Conservation (phyloP, 2,797 vertebrate species). For the Rhincodon typus region DNA sequence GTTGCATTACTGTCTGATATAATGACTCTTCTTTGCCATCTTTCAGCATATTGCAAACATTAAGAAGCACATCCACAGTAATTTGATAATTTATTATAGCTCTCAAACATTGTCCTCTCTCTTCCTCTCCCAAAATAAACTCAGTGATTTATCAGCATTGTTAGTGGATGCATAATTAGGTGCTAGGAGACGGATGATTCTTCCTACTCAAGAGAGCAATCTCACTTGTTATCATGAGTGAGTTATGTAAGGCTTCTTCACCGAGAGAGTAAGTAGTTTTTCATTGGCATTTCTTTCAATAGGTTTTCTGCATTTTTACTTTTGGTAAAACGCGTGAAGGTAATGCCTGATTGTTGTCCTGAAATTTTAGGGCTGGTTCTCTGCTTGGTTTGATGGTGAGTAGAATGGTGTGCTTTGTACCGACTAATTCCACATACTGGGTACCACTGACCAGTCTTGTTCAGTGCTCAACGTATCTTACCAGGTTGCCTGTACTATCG, state of each 20-base stretch:
- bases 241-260: neutral
- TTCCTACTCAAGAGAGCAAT: neutral
- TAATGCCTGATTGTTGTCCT: neutral
- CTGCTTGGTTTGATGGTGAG: neutral
- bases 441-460: neutral
- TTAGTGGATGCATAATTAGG: neutral
- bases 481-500: neutral
- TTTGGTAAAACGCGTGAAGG: neutral
- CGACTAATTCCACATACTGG: neutral
- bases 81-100: neutral
- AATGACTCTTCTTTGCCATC: neutral
- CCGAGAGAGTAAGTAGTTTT: neutral
- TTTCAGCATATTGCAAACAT: neutral
- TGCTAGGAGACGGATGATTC: neutral
- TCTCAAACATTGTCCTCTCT: neutral
- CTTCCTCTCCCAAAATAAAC: neutral
- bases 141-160: neutral
- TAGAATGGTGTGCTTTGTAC: neutral
- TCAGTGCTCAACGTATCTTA: neutral
- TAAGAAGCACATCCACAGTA: neutral
- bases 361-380: neutral
- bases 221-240: neutral
- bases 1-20: neutral
- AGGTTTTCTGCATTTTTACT: neutral
- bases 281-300: neutral